phyloP scores from a whole-genome alignment of 2,888 invertebrate genomes.

The Rosalia funebris region DNA sequence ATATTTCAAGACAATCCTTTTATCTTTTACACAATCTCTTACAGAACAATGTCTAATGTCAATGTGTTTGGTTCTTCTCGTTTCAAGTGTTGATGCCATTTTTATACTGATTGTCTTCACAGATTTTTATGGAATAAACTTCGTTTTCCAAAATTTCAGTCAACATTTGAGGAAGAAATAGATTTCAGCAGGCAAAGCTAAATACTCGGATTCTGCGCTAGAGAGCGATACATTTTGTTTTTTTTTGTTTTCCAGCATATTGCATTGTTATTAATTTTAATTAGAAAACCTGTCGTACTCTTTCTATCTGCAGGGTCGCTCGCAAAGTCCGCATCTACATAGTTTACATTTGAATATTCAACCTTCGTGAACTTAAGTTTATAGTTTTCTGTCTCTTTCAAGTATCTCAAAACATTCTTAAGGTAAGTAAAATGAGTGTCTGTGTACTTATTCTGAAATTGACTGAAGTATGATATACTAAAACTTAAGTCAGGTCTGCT shows the following conservation, averaged over 20 bases:
- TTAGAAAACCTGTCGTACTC: background rate
- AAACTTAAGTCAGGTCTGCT: conserved; percentile 22
- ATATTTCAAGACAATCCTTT: background rate
- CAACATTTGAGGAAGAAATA: background rate
- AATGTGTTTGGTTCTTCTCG: background rate
- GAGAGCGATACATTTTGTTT: background rate
- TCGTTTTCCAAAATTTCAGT: conserved; percentile 19
- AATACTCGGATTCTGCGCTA: background rate
- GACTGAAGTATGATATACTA: conserved; percentile 15
- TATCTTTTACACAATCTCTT: background rate
- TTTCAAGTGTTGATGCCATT: conserved; percentile 39
- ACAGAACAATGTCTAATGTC: background rate
- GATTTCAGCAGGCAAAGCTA: too few species aligned
- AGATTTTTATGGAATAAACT: conserved; percentile 28
- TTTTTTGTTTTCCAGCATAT: background rate
- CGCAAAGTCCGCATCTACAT: too few species aligned
- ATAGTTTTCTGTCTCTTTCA: background rate
- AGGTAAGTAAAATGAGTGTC: background rate
- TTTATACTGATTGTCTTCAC: conserved; percentile 35
- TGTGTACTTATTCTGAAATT: background rate
- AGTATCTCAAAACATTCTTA: background rate
- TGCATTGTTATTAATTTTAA: background rate
- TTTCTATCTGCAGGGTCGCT: background rate
- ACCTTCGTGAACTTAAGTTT: background rate
- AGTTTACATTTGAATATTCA: background rate